These are phyloP conservation scores for Lutraria lutraria DNA, from an alignment of 2,888 invertebrate genomes.

Conservation along the genomic window DNA sequence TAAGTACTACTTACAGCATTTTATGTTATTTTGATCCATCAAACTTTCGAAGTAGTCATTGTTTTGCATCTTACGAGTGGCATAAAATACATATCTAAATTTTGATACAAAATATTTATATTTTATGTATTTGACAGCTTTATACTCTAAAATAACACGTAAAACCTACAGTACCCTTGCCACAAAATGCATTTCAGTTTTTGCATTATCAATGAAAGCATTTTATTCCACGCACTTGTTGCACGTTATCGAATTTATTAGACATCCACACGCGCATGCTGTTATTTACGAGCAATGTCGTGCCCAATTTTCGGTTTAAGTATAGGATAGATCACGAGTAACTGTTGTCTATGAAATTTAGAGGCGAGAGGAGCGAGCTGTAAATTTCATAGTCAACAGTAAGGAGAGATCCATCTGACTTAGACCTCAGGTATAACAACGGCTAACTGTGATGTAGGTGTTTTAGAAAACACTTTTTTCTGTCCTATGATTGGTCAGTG, in stretches of 20 bases:
- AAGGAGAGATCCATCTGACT: not conserved
- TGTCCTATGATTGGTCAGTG: too few species aligned
- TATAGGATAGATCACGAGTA: too few species aligned
- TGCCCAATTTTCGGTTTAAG: not conserved
- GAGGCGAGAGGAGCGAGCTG: too few species aligned
- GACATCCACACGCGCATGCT: not conserved
- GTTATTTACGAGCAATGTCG: not conserved
- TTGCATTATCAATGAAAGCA: not conserved
- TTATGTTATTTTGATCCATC: too few species aligned
- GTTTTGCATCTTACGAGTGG: not conserved
- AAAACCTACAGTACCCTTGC: not conserved
- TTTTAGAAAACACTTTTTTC: too few species aligned
- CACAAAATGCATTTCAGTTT: not conserved
- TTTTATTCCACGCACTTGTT: conserved; percentile 3
- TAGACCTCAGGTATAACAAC: too few species aligned
- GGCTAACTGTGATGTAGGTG: too few species aligned
- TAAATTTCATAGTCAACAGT: too few species aligned
- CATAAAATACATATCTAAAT: not conserved
- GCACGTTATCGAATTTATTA: not conserved
- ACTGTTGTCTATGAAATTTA: too few species aligned
- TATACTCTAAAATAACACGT: not conserved
- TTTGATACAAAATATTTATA: not conserved
- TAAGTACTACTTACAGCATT: too few species aligned
- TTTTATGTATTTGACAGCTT: not conserved
- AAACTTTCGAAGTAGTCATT: too few species aligned